phyloP scores from a whole-genome alignment of 2,797 vertebrate species.

The Sphenodon punctatus region DNA sequence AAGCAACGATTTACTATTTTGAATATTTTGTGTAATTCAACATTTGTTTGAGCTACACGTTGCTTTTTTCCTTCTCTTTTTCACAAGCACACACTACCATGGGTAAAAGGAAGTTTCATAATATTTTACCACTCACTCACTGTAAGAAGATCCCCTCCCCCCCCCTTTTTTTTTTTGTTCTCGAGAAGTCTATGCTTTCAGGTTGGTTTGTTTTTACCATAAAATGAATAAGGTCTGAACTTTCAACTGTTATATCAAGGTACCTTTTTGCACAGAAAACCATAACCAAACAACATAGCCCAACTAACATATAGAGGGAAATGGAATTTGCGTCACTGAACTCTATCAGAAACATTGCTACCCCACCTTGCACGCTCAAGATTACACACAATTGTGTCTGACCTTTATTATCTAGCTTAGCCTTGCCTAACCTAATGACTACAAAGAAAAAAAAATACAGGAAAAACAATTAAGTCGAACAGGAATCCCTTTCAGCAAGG shows the following conservation, averaged over 20 bases:
- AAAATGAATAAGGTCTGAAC: neutral
- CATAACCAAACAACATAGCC: neutral
- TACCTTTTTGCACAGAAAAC: neutral
- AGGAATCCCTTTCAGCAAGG: conserved; percentile 36
- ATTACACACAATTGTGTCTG: neutral
- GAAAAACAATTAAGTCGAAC: conserved; percentile 33
- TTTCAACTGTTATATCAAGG: neutral
- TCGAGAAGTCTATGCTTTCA: no score
- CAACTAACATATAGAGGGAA: neutral
- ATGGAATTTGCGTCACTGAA: neutral
- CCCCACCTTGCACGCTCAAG: neutral
- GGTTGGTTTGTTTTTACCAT: neutral
- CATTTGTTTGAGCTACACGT: no score
- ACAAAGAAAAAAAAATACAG: neutral
- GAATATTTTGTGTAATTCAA: neutral
- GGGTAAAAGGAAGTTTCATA: no score
- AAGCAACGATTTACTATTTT: no score
- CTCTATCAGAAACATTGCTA: neutral
- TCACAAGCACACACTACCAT: no score
- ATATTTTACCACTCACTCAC: no score
- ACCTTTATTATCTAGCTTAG: conserved; percentile 10
- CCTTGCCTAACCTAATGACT: neutral
- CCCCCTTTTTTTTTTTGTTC: no score
- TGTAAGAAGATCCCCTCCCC: no score
- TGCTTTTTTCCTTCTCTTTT: no score